Evolutionary conservation across 2,113 vertebrate genomes (phyloP).

Genomic region (Madoqua kirkii): DNA sequence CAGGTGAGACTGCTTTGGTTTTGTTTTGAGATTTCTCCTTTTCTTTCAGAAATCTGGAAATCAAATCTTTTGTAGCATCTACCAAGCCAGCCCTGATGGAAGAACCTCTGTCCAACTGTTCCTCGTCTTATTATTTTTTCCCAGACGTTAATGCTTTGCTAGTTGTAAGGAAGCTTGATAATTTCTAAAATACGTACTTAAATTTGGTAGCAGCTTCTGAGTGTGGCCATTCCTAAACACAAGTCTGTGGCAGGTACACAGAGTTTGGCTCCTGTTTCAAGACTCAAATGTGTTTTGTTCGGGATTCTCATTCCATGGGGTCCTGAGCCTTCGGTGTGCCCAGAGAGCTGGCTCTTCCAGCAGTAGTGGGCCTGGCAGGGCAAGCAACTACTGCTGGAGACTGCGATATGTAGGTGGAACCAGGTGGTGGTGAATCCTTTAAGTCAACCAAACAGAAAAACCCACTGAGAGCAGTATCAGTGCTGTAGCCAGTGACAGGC

Average conservation of each 20-base stretch:
- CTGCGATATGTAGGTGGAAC: not conserved
- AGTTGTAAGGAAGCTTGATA: not conserved
- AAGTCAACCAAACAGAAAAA: not conserved
- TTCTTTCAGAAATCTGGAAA: constrained; percentile 2
- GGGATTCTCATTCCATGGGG: not conserved
- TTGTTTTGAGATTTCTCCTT: not conserved
- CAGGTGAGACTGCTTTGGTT: not conserved
- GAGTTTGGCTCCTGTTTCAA: not conserved
- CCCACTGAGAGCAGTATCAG: not conserved
- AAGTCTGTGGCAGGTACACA: not conserved
- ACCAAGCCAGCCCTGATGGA: not conserved
- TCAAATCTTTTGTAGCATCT: not conserved
- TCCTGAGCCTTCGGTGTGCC: not conserved
- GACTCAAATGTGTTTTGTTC: not conserved
- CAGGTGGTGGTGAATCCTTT: not conserved
- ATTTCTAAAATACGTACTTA: not conserved
- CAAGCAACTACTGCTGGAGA: not conserved
- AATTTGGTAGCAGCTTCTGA: not conserved
- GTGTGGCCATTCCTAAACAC: not conserved
- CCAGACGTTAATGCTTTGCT: not conserved
- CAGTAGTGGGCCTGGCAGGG: not conserved
- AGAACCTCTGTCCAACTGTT: too few species aligned
- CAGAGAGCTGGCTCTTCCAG: not conserved
- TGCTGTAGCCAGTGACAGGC: not conserved
- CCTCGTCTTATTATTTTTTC: not conserved